Base-by-base conservation (phyloP, 2,888 invertebrate species). In the Agonopterix subpropinquella region DNA sequence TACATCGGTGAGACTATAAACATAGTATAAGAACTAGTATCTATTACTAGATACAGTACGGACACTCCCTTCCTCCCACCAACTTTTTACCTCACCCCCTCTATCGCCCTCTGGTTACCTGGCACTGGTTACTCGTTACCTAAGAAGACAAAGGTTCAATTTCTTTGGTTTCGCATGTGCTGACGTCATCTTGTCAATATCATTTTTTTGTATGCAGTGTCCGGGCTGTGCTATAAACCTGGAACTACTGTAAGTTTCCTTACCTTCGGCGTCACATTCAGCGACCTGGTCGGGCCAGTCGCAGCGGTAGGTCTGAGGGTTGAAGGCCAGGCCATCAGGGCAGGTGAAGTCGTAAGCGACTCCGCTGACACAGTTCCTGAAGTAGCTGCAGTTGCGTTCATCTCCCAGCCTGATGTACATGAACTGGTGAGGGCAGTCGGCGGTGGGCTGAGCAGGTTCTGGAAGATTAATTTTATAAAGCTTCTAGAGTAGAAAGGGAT, bases 281-380 rank as follows among this genome's bases (percentile, higher is more conserved):
- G 91, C 75, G 0, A 95, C 96, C 75, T 93, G 91, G 81, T 96
- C 96, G 3, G 96, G 95, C 96, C 96, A 96, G 55, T 96, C 95
- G 73, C 96, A 96, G 47, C 93, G 91, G 70, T 95, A 94, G 8
- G 89, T 90, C 9, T 90, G 91, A 1, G 91, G 86, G 73, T 92
- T 93, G 81, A 92, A 95, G 8, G 96, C 96, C 47, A 96, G 85
- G 15, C 96, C 96, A 64, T 94, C 95, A 0, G 96, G 96, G 67
- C 96, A 96, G 56, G 92, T 91, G 63, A 95, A 92, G 41, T 92
- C 85, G 59, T 85, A 92, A 8, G 92, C 94, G 4, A 91, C 89
- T n/a, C 96, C 96, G 45, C 92, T 92, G 1, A 92, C 95, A 64
- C 96, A 96, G 68, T 92, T 96, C 79, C 92, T 92, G 75, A 95